phyloP scores from a whole-genome alignment of 2,888 invertebrate genomes.

The Drosophila gaucha region DNA sequence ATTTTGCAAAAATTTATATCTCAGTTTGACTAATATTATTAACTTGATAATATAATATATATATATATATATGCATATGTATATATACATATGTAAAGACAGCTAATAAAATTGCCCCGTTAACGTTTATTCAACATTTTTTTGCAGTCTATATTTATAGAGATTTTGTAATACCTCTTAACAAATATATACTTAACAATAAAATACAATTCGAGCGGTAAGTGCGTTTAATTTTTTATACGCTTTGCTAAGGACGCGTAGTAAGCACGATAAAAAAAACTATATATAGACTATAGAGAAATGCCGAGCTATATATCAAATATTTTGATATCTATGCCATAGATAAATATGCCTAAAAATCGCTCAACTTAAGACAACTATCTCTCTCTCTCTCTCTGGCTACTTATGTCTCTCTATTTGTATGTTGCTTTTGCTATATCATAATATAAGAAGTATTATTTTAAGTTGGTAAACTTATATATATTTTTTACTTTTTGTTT shows the following conservation, averaged over 20 bases:
- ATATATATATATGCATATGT: background rate
- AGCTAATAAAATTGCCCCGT: conserved; percentile 4
- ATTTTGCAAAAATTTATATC: conserved; percentile 26
- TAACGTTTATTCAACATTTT: conserved; percentile 28
- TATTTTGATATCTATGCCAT: conserved; percentile 6
- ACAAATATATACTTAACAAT: conserved; percentile 7
- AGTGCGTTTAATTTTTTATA: conserved; percentile 49
- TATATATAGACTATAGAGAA: conserved; percentile 1
- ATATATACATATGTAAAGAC: background rate
- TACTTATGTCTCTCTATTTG: conserved; percentile 18
- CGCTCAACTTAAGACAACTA: conserved; percentile 6
- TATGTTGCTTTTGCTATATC: conserved; percentile 48
- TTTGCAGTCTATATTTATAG: conserved; percentile 47
- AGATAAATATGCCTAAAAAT: conserved; percentile 5
- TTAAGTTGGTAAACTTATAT: conserved; percentile 15
- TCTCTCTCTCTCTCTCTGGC: conserved; percentile 13
- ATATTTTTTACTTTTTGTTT: background rate
- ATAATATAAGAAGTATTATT: conserved; percentile 26
- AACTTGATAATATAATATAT: conserved; percentile 17
- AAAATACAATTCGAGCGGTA: conserved; percentile 41
- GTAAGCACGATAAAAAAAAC: conserved; percentile 18
- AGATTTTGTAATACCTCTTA: conserved; percentile 28
- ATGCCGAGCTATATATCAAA: conserved; percentile 10
- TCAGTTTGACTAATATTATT: conserved; percentile 20
- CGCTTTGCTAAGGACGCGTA: conserved; percentile 48